These are phyloP conservation scores for Augiades crinisus DNA, from an alignment of 2,888 invertebrate species.

Conservation along the genomic window DNA sequence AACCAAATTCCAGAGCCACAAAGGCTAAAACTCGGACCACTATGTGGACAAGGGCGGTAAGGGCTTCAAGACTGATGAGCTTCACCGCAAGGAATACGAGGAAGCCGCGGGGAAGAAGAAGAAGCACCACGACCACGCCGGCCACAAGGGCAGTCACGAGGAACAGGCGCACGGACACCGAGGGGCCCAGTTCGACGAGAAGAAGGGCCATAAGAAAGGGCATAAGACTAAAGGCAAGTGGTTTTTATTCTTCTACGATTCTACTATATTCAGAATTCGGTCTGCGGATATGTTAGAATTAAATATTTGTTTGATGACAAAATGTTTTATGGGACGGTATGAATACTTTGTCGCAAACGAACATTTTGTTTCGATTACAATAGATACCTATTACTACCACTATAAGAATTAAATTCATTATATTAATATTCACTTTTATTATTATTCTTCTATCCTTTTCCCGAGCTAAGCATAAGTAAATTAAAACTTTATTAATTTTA, in stretches of 20 bases:
- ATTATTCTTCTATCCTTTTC: too few relatives aligned
- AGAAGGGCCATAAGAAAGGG: slow-evolving; percentile 89
- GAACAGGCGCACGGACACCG: slow-evolving; percentile 85
- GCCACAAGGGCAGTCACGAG: slow-evolving; percentile 84
- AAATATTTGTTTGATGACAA: background rate
- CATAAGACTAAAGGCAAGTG: slow-evolving; percentile 85
- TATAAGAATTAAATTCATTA: too few relatives aligned
- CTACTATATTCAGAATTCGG: background rate
- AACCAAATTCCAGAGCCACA: slow-evolving; percentile 55
- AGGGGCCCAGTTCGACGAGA: slow-evolving; percentile 86
- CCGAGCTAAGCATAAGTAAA: too few relatives aligned
- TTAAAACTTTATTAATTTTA: too few relatives aligned
- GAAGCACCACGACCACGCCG: slow-evolving; percentile 84
- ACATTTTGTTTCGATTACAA: too few relatives aligned
- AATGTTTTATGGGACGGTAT: too few relatives aligned
- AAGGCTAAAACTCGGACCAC: slow-evolving; percentile 81
- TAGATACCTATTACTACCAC: too few relatives aligned
- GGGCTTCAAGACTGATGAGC: slow-evolving; percentile 81
- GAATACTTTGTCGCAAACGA: too few relatives aligned
- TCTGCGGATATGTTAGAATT: background rate
- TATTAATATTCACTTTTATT: too few relatives aligned
- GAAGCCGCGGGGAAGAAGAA: slow-evolving; percentile 84
- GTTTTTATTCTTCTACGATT: background rate
- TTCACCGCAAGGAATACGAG: slow-evolving; percentile 81
- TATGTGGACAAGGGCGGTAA: slow-evolving; percentile 82